Evolutionary conservation across 2,888 invertebrate species (phyloP), one percentile per base, ranked within the genome.

Genomic region (Acleris cristana): DNA sequence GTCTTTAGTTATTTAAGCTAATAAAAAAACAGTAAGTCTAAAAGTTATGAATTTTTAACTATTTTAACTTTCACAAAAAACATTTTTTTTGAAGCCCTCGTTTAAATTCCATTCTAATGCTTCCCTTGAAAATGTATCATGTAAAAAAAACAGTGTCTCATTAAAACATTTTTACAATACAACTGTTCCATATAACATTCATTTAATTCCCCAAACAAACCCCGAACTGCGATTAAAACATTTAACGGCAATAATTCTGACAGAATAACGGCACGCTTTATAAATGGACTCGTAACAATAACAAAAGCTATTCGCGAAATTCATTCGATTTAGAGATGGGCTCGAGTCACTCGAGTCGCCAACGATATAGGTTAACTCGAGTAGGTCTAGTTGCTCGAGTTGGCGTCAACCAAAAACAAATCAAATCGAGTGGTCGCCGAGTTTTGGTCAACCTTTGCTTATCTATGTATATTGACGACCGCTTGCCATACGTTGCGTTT

Each of bases 201-300:
- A 56, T 66, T 61, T 56, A 51, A 57, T 57, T 61, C 7, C 18
- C 26, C 61, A 52, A 62, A 66, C 66, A 66, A 66, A 52, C 61
- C n/a, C 56, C 61, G 52, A 66, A 66, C 66, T 62, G 66, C 66
- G 56, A 66, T 66, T 66, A 66, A 66, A 66, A 66, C 61, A 61
- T 61, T 66, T 62, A 66, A 57, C 61, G 66, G 66, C 56, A 45
- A 66, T 66, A 66, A 66, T 66, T 62, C 56, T 44, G 66, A 58
- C 64, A 45, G 61, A 44, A 57, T 66, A 66, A 66, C 56, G 34
- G 56, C 61, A 12, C 45, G 56, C 52, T 30, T 62, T 66, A 66
- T 66, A 55, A 56, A 66, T 66, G 51, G 30, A 8, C 52, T 34
- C 44, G 56, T 56, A 66, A 64, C 64, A 66, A 66, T 66, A 66